Conservation (phyloP, 2,113 vertebrate genomes). For the Pachycephala philippinensis region DNA sequence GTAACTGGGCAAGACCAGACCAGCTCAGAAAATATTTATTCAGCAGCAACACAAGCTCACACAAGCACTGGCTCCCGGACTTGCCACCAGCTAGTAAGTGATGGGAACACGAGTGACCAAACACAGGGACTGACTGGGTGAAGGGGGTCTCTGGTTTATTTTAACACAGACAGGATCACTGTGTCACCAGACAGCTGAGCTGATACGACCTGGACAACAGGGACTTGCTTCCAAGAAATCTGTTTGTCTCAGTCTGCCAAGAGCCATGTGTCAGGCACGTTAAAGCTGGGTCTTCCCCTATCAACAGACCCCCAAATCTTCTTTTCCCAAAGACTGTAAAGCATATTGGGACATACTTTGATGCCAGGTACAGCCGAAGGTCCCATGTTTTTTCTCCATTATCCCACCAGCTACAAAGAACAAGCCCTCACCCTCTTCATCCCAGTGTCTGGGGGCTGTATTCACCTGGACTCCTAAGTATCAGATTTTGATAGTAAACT, state of each 20-base stretch:
- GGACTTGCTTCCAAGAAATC: background rate
- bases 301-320: background rate
- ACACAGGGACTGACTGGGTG: background rate
- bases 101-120: background rate
- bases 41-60: background rate
- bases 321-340: background rate
- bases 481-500: background rate
- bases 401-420: background rate
- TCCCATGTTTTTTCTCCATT: background rate
- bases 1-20: background rate
- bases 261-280: background rate
- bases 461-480: background rate
- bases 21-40: background rate
- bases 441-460: background rate
- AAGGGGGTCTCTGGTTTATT: background rate
- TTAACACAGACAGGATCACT: background rate
- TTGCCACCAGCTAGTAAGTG: fast-evolving
- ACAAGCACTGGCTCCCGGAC: background rate
- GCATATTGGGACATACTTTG: background rate
- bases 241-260: background rate
- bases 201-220: background rate
- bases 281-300: background rate
- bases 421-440: background rate
- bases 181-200: background rate
- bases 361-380: background rate